phyloP scores from a whole-genome alignment of 2,113 vertebrate species.

The Thunnus thynnus region DNA sequence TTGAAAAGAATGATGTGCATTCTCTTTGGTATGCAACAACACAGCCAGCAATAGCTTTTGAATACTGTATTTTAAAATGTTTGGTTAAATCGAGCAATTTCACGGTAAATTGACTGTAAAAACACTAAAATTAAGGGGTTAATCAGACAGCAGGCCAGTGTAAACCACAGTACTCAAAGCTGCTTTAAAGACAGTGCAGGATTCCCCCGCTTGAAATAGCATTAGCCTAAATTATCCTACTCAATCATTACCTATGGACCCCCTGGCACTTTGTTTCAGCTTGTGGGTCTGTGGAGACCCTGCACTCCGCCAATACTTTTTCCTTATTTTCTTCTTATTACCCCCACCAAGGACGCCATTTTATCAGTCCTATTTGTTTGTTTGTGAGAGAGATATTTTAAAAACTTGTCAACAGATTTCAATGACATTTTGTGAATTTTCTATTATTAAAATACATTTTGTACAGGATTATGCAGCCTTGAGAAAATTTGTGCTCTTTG shows the following conservation, averaged over 20 bases:
- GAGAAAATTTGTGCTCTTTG: constrained; percentile 2
- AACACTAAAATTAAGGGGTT: constrained; percentile 37
- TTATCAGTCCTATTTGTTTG: constrained; percentile 19
- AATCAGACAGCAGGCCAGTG: constrained; percentile 23
- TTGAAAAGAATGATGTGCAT: constrained; percentile 1
- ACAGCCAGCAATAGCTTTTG: neutral
- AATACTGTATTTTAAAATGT: neutral
- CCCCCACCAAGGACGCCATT: constrained; percentile 28
- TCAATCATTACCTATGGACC: constrained; percentile 39
- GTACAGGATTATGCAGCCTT: constrained; percentile 29
- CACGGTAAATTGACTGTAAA: constrained; percentile 24
- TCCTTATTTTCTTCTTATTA: neutral
- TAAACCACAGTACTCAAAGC: constrained; percentile 7
- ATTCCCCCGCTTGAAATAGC: constrained; percentile 27
- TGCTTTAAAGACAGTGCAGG: constrained; percentile 2
- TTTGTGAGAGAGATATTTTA: neutral
- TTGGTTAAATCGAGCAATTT: constrained; percentile 39
- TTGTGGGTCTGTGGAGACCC: constrained; percentile 20
- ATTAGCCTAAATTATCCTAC: constrained; percentile 40
- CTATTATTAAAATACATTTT: constrained; percentile 15
- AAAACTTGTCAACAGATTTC: constrained; percentile 15
- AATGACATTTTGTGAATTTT: constrained; percentile 20
- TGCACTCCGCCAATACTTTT: neutral
- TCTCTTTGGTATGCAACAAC: constrained; percentile 7
- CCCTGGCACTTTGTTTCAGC: neutral